A percentile compares a stretch with the other conserved stretches of the same genome.
Evolutionary conservation across 2,113 vertebrate species (phyloP).

Genomic region (Python bivittatus): DNA sequence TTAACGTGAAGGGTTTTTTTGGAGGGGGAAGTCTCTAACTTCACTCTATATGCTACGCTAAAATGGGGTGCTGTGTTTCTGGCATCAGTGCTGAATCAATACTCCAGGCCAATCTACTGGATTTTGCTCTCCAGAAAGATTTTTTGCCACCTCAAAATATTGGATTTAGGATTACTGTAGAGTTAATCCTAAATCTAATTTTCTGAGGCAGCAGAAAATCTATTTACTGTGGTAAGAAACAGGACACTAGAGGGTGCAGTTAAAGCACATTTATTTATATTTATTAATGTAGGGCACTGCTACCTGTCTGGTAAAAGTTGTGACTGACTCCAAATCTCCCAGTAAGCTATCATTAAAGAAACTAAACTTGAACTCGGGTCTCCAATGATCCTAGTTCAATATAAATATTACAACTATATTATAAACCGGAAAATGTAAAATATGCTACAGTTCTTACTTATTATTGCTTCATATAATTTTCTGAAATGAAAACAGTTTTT

Average conservation of each 20-base stretch:
- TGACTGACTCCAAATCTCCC: neutral
- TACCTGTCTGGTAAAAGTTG: neutral
- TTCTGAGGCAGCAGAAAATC: neutral
- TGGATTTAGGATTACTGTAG: too few species aligned
- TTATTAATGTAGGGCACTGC: neutral
- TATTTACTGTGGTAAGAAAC: neutral
- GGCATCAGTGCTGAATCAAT: too few species aligned
- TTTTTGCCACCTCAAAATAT: too few species aligned
- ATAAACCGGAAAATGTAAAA: neutral
- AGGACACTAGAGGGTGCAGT: conserved; percentile 64
- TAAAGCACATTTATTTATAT: conserved; percentile 30
- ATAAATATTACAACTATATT: neutral
- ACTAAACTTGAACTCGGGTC: neutral
- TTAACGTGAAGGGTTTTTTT: too few species aligned
- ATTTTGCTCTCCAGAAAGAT: too few species aligned
- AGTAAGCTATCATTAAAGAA: neutral
- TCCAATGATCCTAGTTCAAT: neutral
- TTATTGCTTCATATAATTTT: neutral
- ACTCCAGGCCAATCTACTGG: too few species aligned
- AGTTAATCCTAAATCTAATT: neutral
- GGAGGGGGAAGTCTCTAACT: too few species aligned
- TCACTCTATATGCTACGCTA: too few species aligned
- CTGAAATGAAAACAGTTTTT: neutral
- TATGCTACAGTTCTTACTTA: neutral
- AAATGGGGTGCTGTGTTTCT: too few species aligned